Evolutionary conservation across 2,797 vertebrate species (phyloP).

Genomic region (Parotocinclus haroldoi): DNA sequence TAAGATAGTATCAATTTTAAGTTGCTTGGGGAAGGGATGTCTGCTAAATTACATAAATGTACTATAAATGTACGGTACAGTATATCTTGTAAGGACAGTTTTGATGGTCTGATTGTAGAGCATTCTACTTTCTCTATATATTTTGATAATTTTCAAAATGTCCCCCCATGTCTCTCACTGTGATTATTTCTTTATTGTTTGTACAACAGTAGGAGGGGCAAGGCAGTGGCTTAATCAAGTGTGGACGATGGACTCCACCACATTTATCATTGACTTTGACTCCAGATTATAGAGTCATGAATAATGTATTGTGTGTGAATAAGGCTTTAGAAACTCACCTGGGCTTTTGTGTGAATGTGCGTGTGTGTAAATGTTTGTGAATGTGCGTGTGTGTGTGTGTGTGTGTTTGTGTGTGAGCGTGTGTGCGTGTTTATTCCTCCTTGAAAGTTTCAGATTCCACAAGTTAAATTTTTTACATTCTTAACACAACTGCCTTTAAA

Average conservation of each 20-base stretch:
- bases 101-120: too few species aligned
- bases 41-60: too few species aligned
- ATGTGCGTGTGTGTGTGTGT: constrained; percentile 6
- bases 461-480: too few species aligned
- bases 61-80: too few species aligned
- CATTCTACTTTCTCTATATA: too few species aligned
- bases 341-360: constrained; percentile 3
- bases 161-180: too few species aligned
- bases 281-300: constrained; percentile 68
- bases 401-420: constrained; percentile 12
- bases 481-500: too few species aligned
- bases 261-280: constrained; percentile 72
- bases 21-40: too few species aligned
- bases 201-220: constrained; percentile 40
- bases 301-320: constrained; percentile 73
- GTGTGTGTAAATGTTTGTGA: background rate
- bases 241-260: constrained; percentile 63
- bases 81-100: too few species aligned
- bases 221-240: constrained; percentile 65
- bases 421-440: constrained; percentile 57
- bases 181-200: constrained; percentile 25
- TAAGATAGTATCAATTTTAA: too few species aligned
- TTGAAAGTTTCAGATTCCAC: constrained; percentile 62
- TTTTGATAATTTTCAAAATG: too few species aligned
- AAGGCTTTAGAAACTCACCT: constrained; percentile 62